These are phyloP conservation scores for Hypsibius dujardini DNA, from an alignment of 1,140 invertebrate genomes.

Conservation along the genomic window DNA sequence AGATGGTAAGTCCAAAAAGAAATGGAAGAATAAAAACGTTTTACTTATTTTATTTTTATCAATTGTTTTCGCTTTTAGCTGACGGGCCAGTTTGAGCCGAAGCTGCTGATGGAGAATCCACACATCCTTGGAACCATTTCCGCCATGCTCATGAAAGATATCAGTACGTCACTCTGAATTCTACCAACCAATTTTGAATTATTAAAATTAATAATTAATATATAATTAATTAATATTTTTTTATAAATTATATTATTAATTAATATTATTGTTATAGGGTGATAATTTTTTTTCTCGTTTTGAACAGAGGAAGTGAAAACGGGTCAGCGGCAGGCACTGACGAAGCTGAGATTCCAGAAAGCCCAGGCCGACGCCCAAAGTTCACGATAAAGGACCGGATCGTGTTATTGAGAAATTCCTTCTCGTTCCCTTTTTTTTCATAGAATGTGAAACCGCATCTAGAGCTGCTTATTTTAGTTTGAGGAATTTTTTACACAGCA, in stretches of 20 bases:
- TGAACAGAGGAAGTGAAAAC: not conserved
- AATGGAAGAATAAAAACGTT: no score
- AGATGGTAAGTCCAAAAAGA: slow-evolving; percentile 7
- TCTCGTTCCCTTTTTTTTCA: no score
- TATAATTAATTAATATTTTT: no score
- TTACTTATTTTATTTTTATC: not conserved
- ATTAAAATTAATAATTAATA: no score
- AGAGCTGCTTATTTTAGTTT: no score
- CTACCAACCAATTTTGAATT: no score
- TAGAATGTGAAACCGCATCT: no score
- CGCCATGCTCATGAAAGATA: not conserved
- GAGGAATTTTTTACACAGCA: no score
- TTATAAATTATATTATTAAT: no score
- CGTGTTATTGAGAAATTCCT: no score
- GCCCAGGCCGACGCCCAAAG: not conserved
- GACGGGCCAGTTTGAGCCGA: not conserved
- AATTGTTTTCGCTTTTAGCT: not conserved
- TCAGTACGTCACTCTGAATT: slow-evolving; percentile 5
- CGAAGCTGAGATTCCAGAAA: slow-evolving; percentile 13
- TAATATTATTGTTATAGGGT: not conserved
- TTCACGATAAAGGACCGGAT: no score
- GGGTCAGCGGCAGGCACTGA: slow-evolving; percentile 10
- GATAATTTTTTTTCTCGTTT: not conserved
- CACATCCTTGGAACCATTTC: not conserved
- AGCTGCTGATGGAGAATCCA: slow-evolving; percentile 11